Conservation (phyloP, 2,888 invertebrate species). For the Acanthococcus lagerstroemiae region DNA sequence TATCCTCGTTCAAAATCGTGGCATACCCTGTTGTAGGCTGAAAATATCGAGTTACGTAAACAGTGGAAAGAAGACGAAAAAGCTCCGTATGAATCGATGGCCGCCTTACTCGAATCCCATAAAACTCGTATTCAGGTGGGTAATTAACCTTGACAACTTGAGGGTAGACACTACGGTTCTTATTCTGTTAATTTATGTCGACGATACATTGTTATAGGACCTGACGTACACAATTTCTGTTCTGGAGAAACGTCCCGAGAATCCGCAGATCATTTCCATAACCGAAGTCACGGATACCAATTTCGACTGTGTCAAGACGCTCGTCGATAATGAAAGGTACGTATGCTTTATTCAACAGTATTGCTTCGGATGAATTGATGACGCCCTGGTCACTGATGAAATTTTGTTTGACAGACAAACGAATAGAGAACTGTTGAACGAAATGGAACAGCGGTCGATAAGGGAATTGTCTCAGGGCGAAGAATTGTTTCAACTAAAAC, state of each 20-base stretch:
- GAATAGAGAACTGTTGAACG: slow-evolving; percentile 10
- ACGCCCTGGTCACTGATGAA: no score
- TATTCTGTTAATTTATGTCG: background rate
- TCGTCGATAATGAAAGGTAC: slow-evolving; percentile 25
- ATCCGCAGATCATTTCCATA: slow-evolving; percentile 32
- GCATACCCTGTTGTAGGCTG: slow-evolving; percentile 28
- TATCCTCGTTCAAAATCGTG: no score
- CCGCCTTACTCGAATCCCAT: slow-evolving; percentile 18
- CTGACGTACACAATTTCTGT: slow-evolving; percentile 13
- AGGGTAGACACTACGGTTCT: no score
- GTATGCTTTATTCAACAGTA: no score
- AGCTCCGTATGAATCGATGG: slow-evolving; percentile 22
- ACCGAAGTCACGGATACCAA: slow-evolving; percentile 30
- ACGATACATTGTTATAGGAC: slow-evolving; percentile 6
- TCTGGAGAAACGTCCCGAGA: slow-evolving; percentile 34
- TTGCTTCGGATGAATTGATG: no score
- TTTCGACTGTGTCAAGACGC: slow-evolving; percentile 12
- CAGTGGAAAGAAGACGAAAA: slow-evolving; percentile 24
- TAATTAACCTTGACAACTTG: no score
- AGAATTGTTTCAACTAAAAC: slow-evolving; percentile 3
- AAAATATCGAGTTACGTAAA: slow-evolving; percentile 27
- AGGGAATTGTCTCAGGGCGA: slow-evolving; percentile 10
- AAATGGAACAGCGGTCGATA: slow-evolving; percentile 25
- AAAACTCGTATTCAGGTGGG: slow-evolving; percentile 18
- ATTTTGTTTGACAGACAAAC: no score